Percentiles rank a stretch among this genome's conserved stretches.
phyloP scores from a whole-genome alignment of 2,888 invertebrate species.

The Frankliniella fusca region DNA sequence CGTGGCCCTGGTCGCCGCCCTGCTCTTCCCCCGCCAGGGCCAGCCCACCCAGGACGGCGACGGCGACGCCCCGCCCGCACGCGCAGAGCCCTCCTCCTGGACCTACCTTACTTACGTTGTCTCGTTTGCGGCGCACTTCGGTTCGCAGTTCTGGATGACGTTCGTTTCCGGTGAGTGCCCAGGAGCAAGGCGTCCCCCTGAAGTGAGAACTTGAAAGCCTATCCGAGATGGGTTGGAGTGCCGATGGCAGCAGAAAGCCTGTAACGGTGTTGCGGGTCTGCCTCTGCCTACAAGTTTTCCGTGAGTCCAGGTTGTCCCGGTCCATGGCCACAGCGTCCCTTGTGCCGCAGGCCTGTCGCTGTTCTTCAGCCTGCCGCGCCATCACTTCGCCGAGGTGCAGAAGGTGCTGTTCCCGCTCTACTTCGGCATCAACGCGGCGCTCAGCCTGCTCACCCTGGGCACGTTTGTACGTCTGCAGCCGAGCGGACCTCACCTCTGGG shows the following conservation, averaged over 20 bases:
- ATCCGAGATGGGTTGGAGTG: too few relatives aligned
- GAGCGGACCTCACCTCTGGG: conserved; percentile 43
- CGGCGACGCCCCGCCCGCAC: conserved; percentile 30
- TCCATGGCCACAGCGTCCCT: not conserved
- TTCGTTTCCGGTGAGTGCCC: conserved; percentile 71
- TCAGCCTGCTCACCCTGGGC: conserved; percentile 68
- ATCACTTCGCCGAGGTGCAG: conserved; percentile 83
- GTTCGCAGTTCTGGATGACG: conserved; percentile 90
- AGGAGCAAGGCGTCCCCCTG: too few relatives aligned
- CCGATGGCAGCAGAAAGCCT: too few relatives aligned
- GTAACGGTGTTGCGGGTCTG: not conserved
- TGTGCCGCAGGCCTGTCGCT: conserved; percentile 66
- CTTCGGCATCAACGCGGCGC: conserved; percentile 70
- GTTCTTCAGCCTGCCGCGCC: conserved; percentile 79
- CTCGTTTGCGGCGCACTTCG: conserved; percentile 76
- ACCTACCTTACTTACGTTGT: conserved; percentile 68
- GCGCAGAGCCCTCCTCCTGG: conserved; percentile 41
- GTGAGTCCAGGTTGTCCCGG: not conserved
- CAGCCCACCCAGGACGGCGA: conserved; percentile 40
- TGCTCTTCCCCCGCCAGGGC: conserved; percentile 46
- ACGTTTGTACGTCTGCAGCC: conserved; percentile 63
- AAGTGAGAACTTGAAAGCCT: too few relatives aligned
- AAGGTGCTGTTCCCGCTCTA: conserved; percentile 81
- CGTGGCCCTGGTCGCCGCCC: conserved; percentile 53
- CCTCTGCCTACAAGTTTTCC: not conserved